Base-by-base conservation (phyloP, 2,797 vertebrate species). In the Dendrocincla fuliginosa region DNA sequence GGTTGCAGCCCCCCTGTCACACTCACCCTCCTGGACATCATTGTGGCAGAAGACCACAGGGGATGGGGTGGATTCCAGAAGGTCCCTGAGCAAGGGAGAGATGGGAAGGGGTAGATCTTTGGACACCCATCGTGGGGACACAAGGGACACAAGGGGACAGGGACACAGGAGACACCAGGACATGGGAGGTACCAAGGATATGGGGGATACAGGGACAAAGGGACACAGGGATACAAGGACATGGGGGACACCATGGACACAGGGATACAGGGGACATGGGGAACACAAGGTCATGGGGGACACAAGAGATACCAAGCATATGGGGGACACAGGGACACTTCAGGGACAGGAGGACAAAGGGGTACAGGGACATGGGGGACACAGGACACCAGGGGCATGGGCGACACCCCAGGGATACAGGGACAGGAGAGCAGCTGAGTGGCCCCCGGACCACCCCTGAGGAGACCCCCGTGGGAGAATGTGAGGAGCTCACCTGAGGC, bases 1-100 rank as follows among this genome's bases (percentile, higher is more conserved):
- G 28, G 25, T 19, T 39, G 33, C 25, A 19, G 57, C 25, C 57
- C 39, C 37, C 25, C 37, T 28, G 37, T 13, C 37, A 16, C 50
- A 18, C 89, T 41, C 98, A 99, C 99, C 99, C 99, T 99, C 99
- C 96, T 99, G 99, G 80, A 99, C 98, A 4, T 99, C 99, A 28
- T 99, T 99, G 96, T 99, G 99, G 95, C 99, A 99, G 97, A 99
- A 99, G 46, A 99, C 99, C 84, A 99, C 99, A 0, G 99, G 99
- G 0, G 99, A 99, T 1, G 98, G 98, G 53, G 99, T 99, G 10
- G 97, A 96, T 59, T 98, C 98, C 65, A 99, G 97, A 77, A 99
- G 96, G 15, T 95, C 95, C 95, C 99, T 99, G 65, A 3, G 74
- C 4, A 7, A 68, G 60, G 60, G 19, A 42, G 39, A 42, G 63